Conservation (phyloP, 2,113 vertebrate genomes). For the Hyperopisus bebe region DNA sequence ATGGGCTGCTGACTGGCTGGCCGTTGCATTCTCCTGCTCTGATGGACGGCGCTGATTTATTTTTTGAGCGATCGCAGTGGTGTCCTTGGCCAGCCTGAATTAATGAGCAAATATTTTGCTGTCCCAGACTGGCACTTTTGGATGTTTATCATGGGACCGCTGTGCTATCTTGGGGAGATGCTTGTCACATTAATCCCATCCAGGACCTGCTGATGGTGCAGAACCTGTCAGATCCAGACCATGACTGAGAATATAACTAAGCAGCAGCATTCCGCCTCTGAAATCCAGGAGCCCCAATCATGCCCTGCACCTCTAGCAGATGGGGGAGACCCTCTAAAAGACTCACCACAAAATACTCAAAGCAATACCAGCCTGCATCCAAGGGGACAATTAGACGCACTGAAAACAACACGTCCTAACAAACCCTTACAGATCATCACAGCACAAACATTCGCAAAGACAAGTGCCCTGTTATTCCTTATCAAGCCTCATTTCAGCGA, state of each 20-base stretch:
- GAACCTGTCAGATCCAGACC: constrained; percentile 40
- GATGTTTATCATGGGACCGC: not conserved
- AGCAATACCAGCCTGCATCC: constrained; percentile 41
- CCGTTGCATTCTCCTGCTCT: not conserved
- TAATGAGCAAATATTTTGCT: not conserved
- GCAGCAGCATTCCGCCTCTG: constrained; percentile 48
- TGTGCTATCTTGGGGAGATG: not conserved
- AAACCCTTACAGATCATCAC: not conserved
- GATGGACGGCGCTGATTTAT: not conserved
- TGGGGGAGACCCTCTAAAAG: constrained; percentile 34
- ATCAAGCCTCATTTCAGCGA: not conserved
- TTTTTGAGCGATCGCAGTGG: not conserved
- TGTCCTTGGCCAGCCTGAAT: not conserved
- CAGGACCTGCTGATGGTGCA: constrained; percentile 37
- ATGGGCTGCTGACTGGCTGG: not conserved
- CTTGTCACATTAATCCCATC: not conserved
- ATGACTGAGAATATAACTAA: constrained; percentile 38
- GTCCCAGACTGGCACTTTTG: not conserved
- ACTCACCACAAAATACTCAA: constrained; percentile 40
- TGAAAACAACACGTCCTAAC: not conserved
- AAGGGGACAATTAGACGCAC: not conserved
- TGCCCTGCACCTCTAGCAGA: constrained; percentile 35
- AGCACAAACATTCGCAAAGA: not conserved
- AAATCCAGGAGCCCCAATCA: constrained; percentile 47
- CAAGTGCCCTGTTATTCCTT: not conserved